A percentile compares a stretch with the other conserved stretches of the same genome.
These are phyloP conservation scores for Drosophila melanica DNA, from an alignment of 1,140 invertebrate genomes.

Conservation along the genomic window DNA sequence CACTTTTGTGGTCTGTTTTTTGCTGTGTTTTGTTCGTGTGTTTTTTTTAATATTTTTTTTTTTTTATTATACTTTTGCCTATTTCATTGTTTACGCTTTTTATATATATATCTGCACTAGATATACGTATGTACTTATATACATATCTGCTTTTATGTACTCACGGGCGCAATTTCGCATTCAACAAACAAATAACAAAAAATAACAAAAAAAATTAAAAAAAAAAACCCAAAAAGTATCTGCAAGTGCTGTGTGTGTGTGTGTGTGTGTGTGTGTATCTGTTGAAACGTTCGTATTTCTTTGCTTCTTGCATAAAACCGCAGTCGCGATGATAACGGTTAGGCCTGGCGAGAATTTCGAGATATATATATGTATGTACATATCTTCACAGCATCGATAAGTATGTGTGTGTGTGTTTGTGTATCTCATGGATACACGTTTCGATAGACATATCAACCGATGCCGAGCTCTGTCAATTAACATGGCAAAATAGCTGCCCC, in stretches of 20 bases:
- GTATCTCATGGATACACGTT: slow-evolving; percentile 57
- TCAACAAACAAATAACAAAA: slow-evolving; percentile 16
- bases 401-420: slow-evolving; percentile 4
- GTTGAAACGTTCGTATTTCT: slow-evolving; percentile 48
- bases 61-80: slow-evolving; percentile 27
- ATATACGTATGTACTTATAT: not conserved
- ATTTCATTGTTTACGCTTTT: slow-evolving; percentile 26
- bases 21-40: slow-evolving; percentile 19
- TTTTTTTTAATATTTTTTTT: slow-evolving; percentile 16
- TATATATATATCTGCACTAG: slow-evolving; percentile 11
- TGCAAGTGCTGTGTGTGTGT: slow-evolving; percentile 41
- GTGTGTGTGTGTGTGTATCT: slow-evolving; percentile 29
- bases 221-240: slow-evolving; percentile 26
- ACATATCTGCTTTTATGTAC: slow-evolving; percentile 38
- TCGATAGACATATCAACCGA: slow-evolving; percentile 53
- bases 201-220: slow-evolving; percentile 13
- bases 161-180: slow-evolving; percentile 27
- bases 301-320: slow-evolving; percentile 56
- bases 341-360: slow-evolving; percentile 4
- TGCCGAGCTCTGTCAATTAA: slow-evolving; percentile 53
- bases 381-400: slow-evolving; percentile 5
- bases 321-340: slow-evolving; percentile 56
- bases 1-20: slow-evolving; percentile 33
- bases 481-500: slow-evolving; percentile 24
- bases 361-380: slow-evolving; percentile 39